phyloP scores from a whole-genome alignment of 2,888 invertebrate species.

The Pollenia amentaria region DNA sequence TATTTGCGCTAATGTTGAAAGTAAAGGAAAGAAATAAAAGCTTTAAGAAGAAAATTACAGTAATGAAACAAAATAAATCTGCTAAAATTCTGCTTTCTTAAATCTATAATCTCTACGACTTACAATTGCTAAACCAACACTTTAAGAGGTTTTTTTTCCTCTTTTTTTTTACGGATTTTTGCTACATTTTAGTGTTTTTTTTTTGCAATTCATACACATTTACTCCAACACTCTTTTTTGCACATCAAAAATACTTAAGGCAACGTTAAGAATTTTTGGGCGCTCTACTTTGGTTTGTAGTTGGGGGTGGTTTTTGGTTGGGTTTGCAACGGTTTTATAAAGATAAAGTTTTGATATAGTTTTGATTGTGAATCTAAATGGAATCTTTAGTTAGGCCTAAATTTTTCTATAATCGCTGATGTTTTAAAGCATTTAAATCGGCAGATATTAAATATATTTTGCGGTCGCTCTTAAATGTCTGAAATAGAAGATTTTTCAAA shows the following conservation, averaged over 20 bases:
- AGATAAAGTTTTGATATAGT: background rate
- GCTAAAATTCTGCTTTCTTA: slow-evolving; percentile 53
- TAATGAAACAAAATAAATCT: slow-evolving; percentile 36
- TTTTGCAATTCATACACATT: background rate
- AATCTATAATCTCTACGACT: slow-evolving; percentile 61
- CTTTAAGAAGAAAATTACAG: background rate
- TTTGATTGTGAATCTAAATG: too few relatives aligned
- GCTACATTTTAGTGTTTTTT: background rate
- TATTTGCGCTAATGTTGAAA: slow-evolving; percentile 38
- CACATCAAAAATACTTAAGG: background rate
- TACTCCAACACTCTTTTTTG: slow-evolving; percentile 20
- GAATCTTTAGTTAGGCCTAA: too few relatives aligned
- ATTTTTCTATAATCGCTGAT: too few relatives aligned
- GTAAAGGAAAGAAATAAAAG: background rate
- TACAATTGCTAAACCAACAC: slow-evolving; percentile 69
- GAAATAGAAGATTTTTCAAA: too few relatives aligned
- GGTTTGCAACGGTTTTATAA: background rate
- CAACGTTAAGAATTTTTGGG: background rate
- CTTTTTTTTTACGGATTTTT: background rate
- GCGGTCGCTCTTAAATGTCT: too few relatives aligned
- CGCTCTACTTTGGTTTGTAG: background rate
- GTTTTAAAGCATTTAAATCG: too few relatives aligned
- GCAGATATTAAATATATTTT: too few relatives aligned
- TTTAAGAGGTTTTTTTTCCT: slow-evolving; percentile 27
- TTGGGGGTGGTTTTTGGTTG: too few relatives aligned